Conservation (phyloP, 1,140 invertebrate genomes). For the Bombus vancouverensis region DNA sequence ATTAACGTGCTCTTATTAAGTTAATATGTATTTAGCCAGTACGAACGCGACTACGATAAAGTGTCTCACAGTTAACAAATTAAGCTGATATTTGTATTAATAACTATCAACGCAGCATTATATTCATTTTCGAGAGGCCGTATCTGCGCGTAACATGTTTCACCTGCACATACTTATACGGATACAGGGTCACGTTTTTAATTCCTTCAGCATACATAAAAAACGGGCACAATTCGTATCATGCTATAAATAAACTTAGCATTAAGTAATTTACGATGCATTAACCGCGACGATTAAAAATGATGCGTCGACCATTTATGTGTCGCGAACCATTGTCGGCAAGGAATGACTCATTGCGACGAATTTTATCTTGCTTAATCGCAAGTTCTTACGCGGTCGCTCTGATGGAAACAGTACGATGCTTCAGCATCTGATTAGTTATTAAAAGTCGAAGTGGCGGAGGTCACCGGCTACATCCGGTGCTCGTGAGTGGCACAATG, state of each 20-base stretch:
- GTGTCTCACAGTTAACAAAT: background rate
- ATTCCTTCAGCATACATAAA: background rate
- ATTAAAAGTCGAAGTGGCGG: constrained; percentile 52
- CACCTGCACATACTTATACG: background rate
- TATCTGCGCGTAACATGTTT: background rate
- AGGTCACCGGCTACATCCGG: constrained; percentile 52
- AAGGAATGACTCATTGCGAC: constrained; percentile 44
- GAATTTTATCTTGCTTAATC: constrained; percentile 33
- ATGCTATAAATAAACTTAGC: constrained; percentile 1
- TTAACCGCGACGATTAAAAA: constrained; percentile 22
- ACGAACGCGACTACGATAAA: background rate
- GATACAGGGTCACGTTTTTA: background rate
- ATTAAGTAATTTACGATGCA: constrained; percentile 50
- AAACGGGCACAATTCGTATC: background rate
- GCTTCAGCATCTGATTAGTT: constrained; percentile 48
- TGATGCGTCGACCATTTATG: background rate
- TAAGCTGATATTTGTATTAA: background rate
- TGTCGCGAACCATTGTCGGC: background rate
- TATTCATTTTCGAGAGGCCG: background rate
- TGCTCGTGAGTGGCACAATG: constrained; percentile 36
- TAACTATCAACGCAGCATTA: background rate
- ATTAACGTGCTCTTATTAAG: constrained; percentile 30
- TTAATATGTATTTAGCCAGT: constrained; percentile 10
- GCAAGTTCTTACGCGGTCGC: background rate
- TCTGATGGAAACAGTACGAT: background rate